phyloP scores from a whole-genome alignment of 2,113 vertebrate species.

The Pyxicephalus adspersus region DNA sequence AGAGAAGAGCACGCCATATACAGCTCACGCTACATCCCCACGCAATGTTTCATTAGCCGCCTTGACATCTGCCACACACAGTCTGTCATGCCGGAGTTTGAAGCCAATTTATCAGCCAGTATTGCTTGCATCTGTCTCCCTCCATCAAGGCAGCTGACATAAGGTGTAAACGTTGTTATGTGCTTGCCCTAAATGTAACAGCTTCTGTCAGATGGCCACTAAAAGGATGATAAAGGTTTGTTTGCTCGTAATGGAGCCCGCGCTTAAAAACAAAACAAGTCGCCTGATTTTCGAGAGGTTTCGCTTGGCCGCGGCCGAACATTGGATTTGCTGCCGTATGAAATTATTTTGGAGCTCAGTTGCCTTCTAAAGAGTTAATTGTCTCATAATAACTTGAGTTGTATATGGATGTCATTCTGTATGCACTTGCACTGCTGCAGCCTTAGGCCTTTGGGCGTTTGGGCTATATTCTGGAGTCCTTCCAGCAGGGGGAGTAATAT shows the following conservation, averaged over 20 bases:
- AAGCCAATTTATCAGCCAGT: slow-evolving; percentile 28
- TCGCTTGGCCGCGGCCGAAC: neutral
- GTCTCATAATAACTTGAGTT: too few relatives aligned
- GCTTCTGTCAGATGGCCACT: slow-evolving; percentile 13
- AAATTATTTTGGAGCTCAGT: too few relatives aligned
- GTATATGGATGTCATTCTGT: too few relatives aligned
- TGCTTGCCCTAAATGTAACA: slow-evolving; percentile 1
- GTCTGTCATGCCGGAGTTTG: slow-evolving; percentile 15
- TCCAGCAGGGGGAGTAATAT: too few relatives aligned
- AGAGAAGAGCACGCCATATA: neutral
- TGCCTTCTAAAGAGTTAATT: too few relatives aligned
- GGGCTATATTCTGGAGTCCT: too few relatives aligned
- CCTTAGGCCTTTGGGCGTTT: too few relatives aligned
- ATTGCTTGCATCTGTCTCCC: slow-evolving; percentile 21
- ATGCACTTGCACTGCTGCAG: too few relatives aligned
- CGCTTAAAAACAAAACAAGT: neutral
- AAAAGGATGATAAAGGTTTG: slow-evolving; percentile 6
- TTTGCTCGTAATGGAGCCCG: neutral
- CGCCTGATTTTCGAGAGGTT: neutral
- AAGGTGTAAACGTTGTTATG: slow-evolving; percentile 11
- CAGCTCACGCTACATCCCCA: neutral
- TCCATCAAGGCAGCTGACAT: slow-evolving; percentile 8
- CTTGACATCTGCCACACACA: slow-evolving; percentile 38
- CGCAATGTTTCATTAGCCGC: slow-evolving; percentile 24
- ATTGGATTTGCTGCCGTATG: too few relatives aligned